These are phyloP conservation scores for Drosophila orosa DNA, from an alignment of 1,140 invertebrate species.

Conservation along the genomic window DNA sequence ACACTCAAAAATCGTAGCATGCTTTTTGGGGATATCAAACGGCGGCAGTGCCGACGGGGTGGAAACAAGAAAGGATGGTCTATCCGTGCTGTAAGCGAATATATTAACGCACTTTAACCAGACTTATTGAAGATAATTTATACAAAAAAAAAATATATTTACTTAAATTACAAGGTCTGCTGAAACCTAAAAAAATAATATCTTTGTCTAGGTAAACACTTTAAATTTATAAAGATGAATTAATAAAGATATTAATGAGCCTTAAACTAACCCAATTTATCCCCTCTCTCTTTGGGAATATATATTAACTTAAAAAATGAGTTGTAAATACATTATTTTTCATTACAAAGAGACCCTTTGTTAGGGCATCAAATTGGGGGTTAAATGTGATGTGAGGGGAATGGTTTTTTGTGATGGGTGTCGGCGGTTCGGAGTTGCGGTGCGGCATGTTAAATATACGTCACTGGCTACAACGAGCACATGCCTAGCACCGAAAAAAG, in stretches of 20 bases:
- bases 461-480: conserved; percentile 76
- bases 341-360: not conserved
- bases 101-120: not conserved
- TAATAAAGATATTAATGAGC: too few relatives aligned
- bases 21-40: conserved; percentile 41
- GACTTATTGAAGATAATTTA: not conserved
- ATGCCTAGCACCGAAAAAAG: conserved; percentile 75
- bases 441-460: conserved; percentile 81
- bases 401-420: conserved; percentile 34
- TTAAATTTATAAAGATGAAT: too few relatives aligned
- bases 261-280: too few relatives aligned
- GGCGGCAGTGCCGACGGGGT: not conserved
- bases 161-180: too few relatives aligned
- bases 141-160: not conserved
- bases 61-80: not conserved
- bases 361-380: conserved; percentile 2
- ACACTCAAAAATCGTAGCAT: conserved; percentile 76
- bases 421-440: conserved; percentile 68
- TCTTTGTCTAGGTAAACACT: too few relatives aligned
- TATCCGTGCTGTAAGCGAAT: not conserved
- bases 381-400: not conserved
- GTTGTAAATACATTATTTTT: not conserved
- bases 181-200: too few relatives aligned
- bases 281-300: too few relatives aligned
- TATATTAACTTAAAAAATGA: too few relatives aligned